Evolutionary conservation across 2,888 invertebrate genomes (phyloP), one percentile per base, ranked within the genome.

Genomic region (Deroplatys truncata): DNA sequence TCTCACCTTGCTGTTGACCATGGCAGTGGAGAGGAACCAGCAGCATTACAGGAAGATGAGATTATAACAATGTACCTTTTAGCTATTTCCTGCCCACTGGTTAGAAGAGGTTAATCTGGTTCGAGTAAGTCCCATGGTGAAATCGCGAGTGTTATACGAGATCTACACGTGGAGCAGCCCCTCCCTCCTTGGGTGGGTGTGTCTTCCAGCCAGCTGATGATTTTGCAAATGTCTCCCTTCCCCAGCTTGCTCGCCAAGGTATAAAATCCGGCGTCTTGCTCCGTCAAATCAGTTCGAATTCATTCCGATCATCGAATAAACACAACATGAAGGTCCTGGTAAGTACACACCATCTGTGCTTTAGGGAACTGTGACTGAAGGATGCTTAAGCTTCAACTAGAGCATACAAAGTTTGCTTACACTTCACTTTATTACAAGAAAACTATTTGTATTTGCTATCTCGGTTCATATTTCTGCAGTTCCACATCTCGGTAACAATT

Each of bases 291-390:
- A 90, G 90, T 90, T 89, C 35, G 86, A 88, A 82, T 88, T 88
- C 83, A 29, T 84, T 82, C 86, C 84, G 88, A 85, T 85, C 89
- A 35, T 28, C 86, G 86, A 83, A 20, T n/a, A 49, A 28, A 16
- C 86, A 28, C 84, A 85, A n/a, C 90, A 90, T 90, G 90, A 90
- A 89, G 90, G 86, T 90, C 85, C 84, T 90, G 89, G 90, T 90
- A 87, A 90, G 90, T 90, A 28, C 8, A 16, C 4, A 25, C 28
- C n/a, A 28, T 35, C 1, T 43, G 43, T 43, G 35, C 35, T 35
- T 35, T 35, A 35, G 35, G 9, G 25, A 25, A 20, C 83, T 35
- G 13, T 4, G 84, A 4, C 84, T 84, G 8, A 29, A 84, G 84
- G n/a, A 84, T n/a, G 16, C n/a, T 7, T 20, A 28, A 10, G 43